Base-by-base conservation (phyloP, 2,797 vertebrate species). In the Hydrocynus forskahlii region DNA sequence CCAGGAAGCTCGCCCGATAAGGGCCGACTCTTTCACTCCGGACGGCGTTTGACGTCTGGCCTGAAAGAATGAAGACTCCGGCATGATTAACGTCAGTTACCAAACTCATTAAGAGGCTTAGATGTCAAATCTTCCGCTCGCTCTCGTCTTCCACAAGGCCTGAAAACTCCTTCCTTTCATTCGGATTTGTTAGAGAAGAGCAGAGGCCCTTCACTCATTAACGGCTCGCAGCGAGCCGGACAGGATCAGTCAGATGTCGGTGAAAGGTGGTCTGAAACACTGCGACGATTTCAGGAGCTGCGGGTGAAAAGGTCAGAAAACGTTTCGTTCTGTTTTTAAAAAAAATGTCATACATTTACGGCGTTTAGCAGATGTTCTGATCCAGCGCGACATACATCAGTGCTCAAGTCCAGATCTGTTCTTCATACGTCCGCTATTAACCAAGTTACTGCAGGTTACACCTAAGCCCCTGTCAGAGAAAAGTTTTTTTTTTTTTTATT, bases 121-220 rank as follows among this genome's bases (percentile, higher is more conserved):
- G 57, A 62, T 62, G 72, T 68, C 38, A 45, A 17, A 50, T 69
- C 43, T 21, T 75, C 63, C 23, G 9, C 67, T 69, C 55, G 48
- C 10, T 52, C 25, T 25, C n/a, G 3, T 75, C 68, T 62, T 43
- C 50, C 55, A 6, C 21, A 5, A 13, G 73, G n/a, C 57, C 59
- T 52, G 50, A 75, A 69, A 75, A 63, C 29, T 54, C 19, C 10
- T 76, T 63, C n/a, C 29, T 76, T 23, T 81, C 73, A 63, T 81
- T 76, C 62, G 54, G 43, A 54, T 76, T 60, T 23, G 52, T 75
- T 68, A 70, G 45, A 43, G 14, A 52, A 70, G 64, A 40, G 76
- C 40, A 62, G 62, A 76, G 80, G 73, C 71, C 54, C 6, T 48
- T 74, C 54, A 10, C 66, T 72, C 52, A 59, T 57, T 68, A 71